These are phyloP conservation scores for Sarcophaga caerulescens DNA, from an alignment of 2,888 invertebrate genomes.

Conservation along the genomic window DNA sequence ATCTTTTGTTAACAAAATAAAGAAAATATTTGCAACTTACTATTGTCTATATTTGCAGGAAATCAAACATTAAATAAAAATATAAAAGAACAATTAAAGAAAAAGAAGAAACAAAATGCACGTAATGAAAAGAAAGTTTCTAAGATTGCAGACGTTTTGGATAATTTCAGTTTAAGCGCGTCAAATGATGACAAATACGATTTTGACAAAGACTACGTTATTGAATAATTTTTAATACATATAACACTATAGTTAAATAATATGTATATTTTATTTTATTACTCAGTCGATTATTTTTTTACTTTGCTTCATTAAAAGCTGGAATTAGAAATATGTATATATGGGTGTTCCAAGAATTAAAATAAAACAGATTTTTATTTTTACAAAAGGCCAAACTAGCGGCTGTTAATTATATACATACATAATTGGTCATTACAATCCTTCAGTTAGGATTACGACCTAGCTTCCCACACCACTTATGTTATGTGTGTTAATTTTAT, in stretches of 20 bases:
- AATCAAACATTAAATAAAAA: constrained; percentile 83
- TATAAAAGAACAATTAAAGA: constrained; percentile 82
- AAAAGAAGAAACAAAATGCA: constrained; percentile 83
- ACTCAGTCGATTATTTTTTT: too few relatives aligned
- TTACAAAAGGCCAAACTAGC: too few relatives aligned
- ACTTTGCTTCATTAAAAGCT: too few relatives aligned
- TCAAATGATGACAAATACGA: constrained; percentile 73
- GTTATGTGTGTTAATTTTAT: too few relatives aligned
- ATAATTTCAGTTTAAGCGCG: constrained; percentile 80
- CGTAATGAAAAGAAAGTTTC: constrained; percentile 85
- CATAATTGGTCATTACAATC: too few relatives aligned
- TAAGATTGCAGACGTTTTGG: constrained; percentile 85
- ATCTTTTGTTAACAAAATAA: neutral
- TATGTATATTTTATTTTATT: constrained; percentile 1
- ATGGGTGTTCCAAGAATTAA: too few relatives aligned
- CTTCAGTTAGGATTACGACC: too few relatives aligned
- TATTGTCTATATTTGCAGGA: constrained; percentile 71
- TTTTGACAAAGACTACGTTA: constrained; percentile 78
- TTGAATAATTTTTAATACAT: constrained; percentile 71
- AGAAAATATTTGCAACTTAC: neutral
- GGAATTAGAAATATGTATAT: too few relatives aligned
- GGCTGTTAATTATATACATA: too few relatives aligned
- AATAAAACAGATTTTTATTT: too few relatives aligned
- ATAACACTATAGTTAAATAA: neutral
- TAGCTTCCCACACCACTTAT: too few relatives aligned